phyloP scores from a whole-genome alignment of 2,797 vertebrate species.

The Enteromius mattozi region DNA sequence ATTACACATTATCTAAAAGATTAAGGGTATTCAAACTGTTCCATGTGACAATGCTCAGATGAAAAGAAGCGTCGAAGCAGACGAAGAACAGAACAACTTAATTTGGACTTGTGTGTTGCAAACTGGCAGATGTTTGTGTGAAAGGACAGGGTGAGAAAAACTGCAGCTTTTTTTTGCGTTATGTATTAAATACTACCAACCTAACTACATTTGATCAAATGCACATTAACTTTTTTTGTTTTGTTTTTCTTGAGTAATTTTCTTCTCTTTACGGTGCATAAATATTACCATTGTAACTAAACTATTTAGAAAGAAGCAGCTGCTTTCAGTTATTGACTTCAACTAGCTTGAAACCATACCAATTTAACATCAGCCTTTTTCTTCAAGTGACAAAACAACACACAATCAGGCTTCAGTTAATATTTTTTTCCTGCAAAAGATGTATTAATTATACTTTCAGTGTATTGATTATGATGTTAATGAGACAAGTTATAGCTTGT shows the following conservation, averaged over 20 bases:
- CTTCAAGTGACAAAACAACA: not conserved
- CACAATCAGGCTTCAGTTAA: not conserved
- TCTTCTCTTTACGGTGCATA: slow-evolving; percentile 50
- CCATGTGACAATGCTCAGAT: slow-evolving; percentile 56
- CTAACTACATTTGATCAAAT: slow-evolving; percentile 32
- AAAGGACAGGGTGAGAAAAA: slow-evolving; percentile 13
- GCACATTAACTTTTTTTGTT: slow-evolving; percentile 24
- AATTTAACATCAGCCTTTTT: slow-evolving; percentile 51
- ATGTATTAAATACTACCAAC: slow-evolving; percentile 23
- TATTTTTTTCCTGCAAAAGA: not conserved
- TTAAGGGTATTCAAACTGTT: slow-evolving; percentile 45
- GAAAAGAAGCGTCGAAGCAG: not conserved
- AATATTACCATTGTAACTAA: slow-evolving; percentile 49
- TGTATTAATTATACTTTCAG: not conserved
- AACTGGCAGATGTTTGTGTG: slow-evolving; percentile 1
- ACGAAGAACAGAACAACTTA: slow-evolving; percentile 17
- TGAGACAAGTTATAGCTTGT: not conserved
- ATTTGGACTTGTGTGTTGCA: not conserved
- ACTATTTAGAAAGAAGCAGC: slow-evolving; percentile 54
- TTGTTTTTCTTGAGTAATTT: slow-evolving; percentile 42
- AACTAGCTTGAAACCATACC: slow-evolving; percentile 61
- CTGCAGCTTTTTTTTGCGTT: slow-evolving; percentile 31
- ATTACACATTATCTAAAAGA: slow-evolving; percentile 52
- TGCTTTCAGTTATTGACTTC: slow-evolving; percentile 64
- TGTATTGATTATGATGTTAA: not conserved